Conservation (phyloP, 2,113 vertebrate genomes). For the Megaceryle maxima region DNA sequence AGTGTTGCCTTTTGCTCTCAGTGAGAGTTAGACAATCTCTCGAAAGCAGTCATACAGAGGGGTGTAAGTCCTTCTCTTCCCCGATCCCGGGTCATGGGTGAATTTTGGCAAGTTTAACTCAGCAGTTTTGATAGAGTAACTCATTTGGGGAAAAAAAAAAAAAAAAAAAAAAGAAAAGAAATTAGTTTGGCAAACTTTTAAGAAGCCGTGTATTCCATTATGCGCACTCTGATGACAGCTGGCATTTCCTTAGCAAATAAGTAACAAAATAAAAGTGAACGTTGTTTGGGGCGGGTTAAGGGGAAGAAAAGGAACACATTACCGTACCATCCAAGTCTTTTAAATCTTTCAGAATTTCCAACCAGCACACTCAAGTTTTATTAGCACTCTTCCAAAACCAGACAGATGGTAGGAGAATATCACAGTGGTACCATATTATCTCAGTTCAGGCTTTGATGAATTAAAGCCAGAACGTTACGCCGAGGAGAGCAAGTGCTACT, state of each 20-base stretch:
- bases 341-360: neutral
- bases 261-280: neutral
- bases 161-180: neutral
- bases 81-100: accelerated
- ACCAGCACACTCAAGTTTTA: neutral
- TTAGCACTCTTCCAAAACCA: neutral
- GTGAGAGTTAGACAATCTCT: neutral
- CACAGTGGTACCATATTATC: neutral
- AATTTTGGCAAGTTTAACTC: neutral
- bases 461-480: neutral
- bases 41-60: neutral
- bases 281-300: neutral
- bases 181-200: neutral
- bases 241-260: neutral
- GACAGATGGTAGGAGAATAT: neutral
- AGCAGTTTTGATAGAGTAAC: neutral
- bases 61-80: neutral
- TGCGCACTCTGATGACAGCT: accelerated
- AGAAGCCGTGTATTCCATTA: neutral
- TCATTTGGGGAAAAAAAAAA: neutral
- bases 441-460: neutral
- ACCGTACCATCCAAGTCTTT: neutral
- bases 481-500: neutral
- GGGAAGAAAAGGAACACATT: neutral
- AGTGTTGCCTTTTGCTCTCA: neutral